A percentile compares a stretch with the other conserved stretches of the same genome.
Evolutionary conservation across 1,140 invertebrate species (phyloP).

Genomic region (Macrobrachium nipponense): DNA sequence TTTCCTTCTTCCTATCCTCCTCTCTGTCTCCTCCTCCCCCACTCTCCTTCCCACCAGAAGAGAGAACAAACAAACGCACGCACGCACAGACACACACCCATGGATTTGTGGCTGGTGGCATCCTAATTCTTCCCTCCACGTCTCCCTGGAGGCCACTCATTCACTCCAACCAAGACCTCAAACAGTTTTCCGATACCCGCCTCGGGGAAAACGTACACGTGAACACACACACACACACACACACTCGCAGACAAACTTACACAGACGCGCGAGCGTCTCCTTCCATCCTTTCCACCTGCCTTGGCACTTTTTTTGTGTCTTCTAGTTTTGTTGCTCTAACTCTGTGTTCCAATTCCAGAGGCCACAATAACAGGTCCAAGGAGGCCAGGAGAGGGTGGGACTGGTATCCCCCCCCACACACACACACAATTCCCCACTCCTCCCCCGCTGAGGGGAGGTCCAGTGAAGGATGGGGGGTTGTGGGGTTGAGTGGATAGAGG

Average conservation of each 20-base stretch:
- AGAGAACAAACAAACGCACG: background rate
- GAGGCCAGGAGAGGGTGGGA: too few species aligned
- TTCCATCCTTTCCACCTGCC: background rate
- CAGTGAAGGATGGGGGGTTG: too few species aligned
- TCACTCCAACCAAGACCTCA: constrained; percentile 42
- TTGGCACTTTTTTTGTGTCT: background rate
- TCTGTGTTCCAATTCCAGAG: background rate
- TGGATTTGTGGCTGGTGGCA: constrained; percentile 44
- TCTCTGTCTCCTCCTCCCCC: constrained; percentile 3
- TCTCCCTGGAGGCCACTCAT: constrained; percentile 46
- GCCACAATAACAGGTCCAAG: too few species aligned
- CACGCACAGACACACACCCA: background rate
- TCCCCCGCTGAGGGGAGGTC: background rate
- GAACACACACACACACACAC: constrained; percentile 10
- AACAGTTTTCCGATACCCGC: constrained; percentile 56
- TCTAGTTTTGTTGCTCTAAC: background rate
- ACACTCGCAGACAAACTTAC: constrained; percentile 8
- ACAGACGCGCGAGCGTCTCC: background rate
- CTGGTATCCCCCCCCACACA: background rate
- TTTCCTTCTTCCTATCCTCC: background rate
- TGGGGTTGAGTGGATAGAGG: too few species aligned
- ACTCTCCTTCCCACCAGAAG: background rate
- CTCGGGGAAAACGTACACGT: background rate
- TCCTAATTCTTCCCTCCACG: constrained; percentile 51
- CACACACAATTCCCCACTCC: background rate